Conservation (phyloP, 2,797 vertebrate species). For the Varecia variegata region DNA sequence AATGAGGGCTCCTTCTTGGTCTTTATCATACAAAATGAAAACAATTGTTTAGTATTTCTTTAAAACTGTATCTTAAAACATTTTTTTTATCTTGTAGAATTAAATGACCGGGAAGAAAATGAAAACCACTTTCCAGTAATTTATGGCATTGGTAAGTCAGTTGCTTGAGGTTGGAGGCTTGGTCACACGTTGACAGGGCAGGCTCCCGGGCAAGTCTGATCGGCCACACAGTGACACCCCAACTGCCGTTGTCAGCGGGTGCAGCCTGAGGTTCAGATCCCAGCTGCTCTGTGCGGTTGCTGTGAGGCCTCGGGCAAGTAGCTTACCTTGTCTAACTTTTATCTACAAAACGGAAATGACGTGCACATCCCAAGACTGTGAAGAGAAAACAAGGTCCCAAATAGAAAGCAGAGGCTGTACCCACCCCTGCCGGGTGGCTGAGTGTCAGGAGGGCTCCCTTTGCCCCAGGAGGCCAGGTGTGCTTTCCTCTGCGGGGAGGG, state of each 20-base stretch:
- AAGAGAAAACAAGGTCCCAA: not conserved
- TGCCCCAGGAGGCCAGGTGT: not conserved
- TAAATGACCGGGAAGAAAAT: conserved; percentile 92
- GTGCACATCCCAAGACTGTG: not conserved
- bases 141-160: conserved; percentile 93
- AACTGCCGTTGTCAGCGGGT: accelerated
- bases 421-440: not conserved
- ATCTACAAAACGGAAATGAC: not conserved
- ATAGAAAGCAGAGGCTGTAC: accelerated
- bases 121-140: conserved; percentile 91
- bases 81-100: conserved; percentile 83
- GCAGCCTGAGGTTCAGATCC: not conserved
- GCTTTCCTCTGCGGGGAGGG: not conserved
- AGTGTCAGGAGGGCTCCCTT: too few relatives aligned
- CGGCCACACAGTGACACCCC: not conserved
- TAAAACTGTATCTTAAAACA: not conserved
- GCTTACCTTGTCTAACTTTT: not conserved
- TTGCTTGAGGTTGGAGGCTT: not conserved
- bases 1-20: not conserved
- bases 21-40: not conserved
- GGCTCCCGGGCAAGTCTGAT: not conserved
- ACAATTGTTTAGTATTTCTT: not conserved
- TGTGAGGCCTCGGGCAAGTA: not conserved
- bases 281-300: not conserved
- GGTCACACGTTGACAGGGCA: not conserved